A percentile compares a stretch with the other conserved stretches of the same genome.
Evolutionary conservation across 2,797 vertebrate species (phyloP).

Genomic region (Spheniscus humboldti): DNA sequence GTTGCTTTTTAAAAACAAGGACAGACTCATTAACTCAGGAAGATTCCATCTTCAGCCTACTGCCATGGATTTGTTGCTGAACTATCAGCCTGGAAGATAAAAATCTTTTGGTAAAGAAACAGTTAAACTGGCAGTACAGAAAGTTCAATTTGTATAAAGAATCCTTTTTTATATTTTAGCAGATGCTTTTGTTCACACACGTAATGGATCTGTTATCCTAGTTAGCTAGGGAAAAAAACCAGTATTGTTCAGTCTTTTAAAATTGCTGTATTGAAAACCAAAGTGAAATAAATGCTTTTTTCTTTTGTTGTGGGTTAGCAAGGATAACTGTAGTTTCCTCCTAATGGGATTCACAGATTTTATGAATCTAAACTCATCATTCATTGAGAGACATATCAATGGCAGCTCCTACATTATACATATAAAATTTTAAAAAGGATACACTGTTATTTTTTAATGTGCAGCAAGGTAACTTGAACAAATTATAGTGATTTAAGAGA

Average conservation of each 20-base stretch:
- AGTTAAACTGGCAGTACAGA: neutral
- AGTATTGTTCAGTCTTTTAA: neutral
- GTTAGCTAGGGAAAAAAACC: neutral
- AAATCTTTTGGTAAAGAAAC: neutral
- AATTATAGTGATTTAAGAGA: constrained; percentile 66
- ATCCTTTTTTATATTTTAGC: neutral
- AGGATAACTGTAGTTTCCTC: constrained; percentile 18
- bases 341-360: constrained; percentile 28
- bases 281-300: constrained; percentile 48
- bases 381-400: neutral
- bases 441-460: constrained; percentile 14
- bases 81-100: neutral
- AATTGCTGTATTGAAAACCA: constrained; percentile 19
- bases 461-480: constrained; percentile 33
- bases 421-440: neutral
- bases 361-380: constrained; percentile 30
- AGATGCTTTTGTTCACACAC: neutral
- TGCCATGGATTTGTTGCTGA: neutral
- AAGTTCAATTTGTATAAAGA: neutral
- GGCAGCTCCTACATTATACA: constrained; percentile 12
- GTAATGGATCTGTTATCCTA: neutral
- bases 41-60: neutral
- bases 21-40: neutral
- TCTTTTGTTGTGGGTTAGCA: neutral
- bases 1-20: neutral